Evolutionary conservation across 2,113 vertebrate species (phyloP), one percentile per base, ranked within the genome.

Genomic region (Eulemur rufifrons): DNA sequence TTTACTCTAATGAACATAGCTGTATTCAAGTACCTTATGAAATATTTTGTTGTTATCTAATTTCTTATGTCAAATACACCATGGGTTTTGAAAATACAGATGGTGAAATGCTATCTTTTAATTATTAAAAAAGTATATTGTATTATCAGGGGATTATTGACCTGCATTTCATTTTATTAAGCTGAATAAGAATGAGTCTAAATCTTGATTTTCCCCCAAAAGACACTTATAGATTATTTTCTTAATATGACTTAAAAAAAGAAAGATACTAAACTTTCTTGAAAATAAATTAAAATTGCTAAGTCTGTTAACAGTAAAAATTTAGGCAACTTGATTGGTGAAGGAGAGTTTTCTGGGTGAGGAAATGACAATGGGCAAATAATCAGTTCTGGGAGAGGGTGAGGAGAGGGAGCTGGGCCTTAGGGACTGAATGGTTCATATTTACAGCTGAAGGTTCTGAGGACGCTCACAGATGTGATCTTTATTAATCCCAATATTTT

Each of bases 401-500:
- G 2, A 20, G 10, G 74, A 21, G 21, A 47, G 1, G 37, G 3
- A 27, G 6, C 3, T 50, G 20, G 15, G 20, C 37, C 47, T 94
- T 18, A 42, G 83, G 50, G 37, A n/a, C 5, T 20, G 0, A 4
- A 0, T 42, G 23, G 18, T 61, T 96, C 45, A 18, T 45, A 77
- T 89, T 87, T 86, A 92, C 25, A 45, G 5, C 18, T 34, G 23
- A 87, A 89, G 9, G 23, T 71, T 86, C 25, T 68, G 54, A 47
- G 66, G 78, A 86, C 42, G 39, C n/a, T 76, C 85, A 23, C 85
- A 95, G 69, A 61, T 88, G 77, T 86, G 71, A 89, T 87, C 76
- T 94, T 94, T 95, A 78, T 94, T 95, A 76, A 92, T 91, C 37
- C 25, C 8, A 92, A 74, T 92, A 88, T 95, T 96, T 95, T 96